Evolutionary conservation across 2,888 invertebrate species (phyloP), one percentile per base, ranked within the genome.

Genomic region (Chloromyia formosa): DNA sequence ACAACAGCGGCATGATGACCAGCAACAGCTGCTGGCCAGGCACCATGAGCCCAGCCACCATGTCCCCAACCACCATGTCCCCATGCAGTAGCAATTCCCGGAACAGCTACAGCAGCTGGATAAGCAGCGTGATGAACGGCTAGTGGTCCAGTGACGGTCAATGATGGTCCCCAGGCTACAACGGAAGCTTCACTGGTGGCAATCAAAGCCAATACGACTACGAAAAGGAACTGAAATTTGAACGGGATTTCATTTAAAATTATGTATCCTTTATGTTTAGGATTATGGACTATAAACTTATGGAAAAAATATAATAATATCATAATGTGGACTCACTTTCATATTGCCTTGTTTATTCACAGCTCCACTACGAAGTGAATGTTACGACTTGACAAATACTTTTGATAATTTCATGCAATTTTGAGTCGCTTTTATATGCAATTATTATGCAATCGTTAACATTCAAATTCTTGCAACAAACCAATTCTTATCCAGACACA

Each of bases 191-290:
- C 76, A 49, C 75, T 78, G 58, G 78, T 77, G 69, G 77, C 74
- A 75, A 78, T 76, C 40, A 78, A 68, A 42, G 80, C 81, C 79
- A 81, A 81, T 79, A 82, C 80, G 79, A 81, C 81, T 81, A 81
- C 81, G 80, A 79, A 79, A 78, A 79, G 80, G 81, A 82, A 82
- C 82, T 77, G 3, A 79, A 78, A 58, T 12, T 62, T 61, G 71
- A 75, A 20, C 61, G 53, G 74, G 40, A 42, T 71, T 20, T 12
- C 20, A 18, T 42, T 42, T 42, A 42, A n/a, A n/a, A n/a, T 42
- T 42, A 9, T 42, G 12, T 42, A 42, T 42, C n/a, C n/a, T n/a
- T n/a, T n/a, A n/a, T n/a, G n/a, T n/a, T n/a, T n/a, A n/a, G n/a
- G n/a, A n/a, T n/a, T n/a, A n/a, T n/a, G n/a, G n/a, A n/a, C n/a